Percentiles rank a stretch among this genome's conserved stretches.
phyloP scores from a whole-genome alignment of 2,113 vertebrate genomes.

The Sprattus sprattus region DNA sequence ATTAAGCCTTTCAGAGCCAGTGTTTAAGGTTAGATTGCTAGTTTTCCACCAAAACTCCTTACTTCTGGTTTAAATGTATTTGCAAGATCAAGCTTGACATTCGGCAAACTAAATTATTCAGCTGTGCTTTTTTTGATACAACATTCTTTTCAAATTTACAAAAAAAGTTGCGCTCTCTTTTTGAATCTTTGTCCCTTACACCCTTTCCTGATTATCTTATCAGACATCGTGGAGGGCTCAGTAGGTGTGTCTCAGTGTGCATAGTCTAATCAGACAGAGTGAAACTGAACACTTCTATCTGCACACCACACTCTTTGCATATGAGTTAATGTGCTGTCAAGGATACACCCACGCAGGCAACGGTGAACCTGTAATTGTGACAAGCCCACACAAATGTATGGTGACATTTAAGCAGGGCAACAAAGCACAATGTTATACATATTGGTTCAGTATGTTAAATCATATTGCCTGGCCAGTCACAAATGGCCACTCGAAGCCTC shows the following conservation, averaged over 20 bases:
- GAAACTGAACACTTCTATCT: background rate
- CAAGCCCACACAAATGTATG: slow-evolving; percentile 12
- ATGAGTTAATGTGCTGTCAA: slow-evolving; percentile 50
- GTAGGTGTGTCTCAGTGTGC: slow-evolving; percentile 56
- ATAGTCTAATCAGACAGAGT: slow-evolving; percentile 62
- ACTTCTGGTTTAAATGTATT: background rate
- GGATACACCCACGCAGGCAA: background rate
- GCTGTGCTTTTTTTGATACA: background rate
- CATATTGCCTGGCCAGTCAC: background rate
- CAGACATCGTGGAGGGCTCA: slow-evolving; percentile 49
- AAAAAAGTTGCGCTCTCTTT: background rate
- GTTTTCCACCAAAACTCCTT: background rate
- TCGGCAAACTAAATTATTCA: background rate
- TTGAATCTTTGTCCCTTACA: background rate
- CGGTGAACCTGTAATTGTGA: background rate
- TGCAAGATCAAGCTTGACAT: background rate
- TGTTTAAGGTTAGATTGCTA: background rate
- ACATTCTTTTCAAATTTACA: background rate
- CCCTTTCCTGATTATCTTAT: slow-evolving; percentile 62
- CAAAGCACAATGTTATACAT: background rate
- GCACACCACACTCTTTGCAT: slow-evolving; percentile 46
- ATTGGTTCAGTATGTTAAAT: background rate
- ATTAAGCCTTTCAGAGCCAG: background rate
- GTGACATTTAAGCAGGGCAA: background rate
- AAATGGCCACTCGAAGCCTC: background rate